Base-by-base conservation (phyloP, 1,140 invertebrate genomes). In the Eufriesea mexicana region DNA sequence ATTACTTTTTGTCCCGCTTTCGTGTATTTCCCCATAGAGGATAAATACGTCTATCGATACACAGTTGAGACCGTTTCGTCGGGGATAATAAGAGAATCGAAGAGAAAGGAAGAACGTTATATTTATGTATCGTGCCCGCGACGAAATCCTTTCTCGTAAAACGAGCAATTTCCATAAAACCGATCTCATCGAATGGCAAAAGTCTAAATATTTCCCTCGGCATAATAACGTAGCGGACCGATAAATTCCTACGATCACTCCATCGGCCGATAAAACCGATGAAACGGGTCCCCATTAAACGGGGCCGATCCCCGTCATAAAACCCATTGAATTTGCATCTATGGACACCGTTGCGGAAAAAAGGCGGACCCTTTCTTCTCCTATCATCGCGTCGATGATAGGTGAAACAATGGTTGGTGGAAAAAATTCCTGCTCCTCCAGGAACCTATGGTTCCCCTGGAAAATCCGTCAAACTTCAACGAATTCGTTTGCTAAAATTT, bases 81-180 rank as follows among this genome's bases (percentile, higher is more conserved):
- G 16, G 18, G 42, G 10, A 18, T 7, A 45, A 14, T 2, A 10
- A 47, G 55, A 42, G 8, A 54, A 42, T 55, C n/a, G 16, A 55
- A 54, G 7, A 8, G n/a, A 55, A 42, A 72, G 18, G 25, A 12
- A 42, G 20, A 35, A 54, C 0, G 14, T 9, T 42, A n/a, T 54
- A 47, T 70, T 49, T 47, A 70, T 25, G 20, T 54, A 23, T 71
- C 28, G 49, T 71, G 68, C 28, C 42, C 70, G 51, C 55, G 23
- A 28, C 20, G 28, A 72, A 54, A 72, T 51, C 49, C 42, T 55
- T 68, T 42, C 25, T 55, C 70, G 70, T 72, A n/a, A 72, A 72
- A 72, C 42, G 51, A 28, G 45, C 25, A 71, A 61, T 72, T 35
- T 62, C 77, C 77, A 61, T 71, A 62, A 79, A 72, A 71, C 45